A percentile compares a stretch with the other conserved stretches of the same genome.
These are phyloP conservation scores for Hemiprocne comata DNA, from an alignment of 2,113 vertebrate species.

Conservation along the genomic window DNA sequence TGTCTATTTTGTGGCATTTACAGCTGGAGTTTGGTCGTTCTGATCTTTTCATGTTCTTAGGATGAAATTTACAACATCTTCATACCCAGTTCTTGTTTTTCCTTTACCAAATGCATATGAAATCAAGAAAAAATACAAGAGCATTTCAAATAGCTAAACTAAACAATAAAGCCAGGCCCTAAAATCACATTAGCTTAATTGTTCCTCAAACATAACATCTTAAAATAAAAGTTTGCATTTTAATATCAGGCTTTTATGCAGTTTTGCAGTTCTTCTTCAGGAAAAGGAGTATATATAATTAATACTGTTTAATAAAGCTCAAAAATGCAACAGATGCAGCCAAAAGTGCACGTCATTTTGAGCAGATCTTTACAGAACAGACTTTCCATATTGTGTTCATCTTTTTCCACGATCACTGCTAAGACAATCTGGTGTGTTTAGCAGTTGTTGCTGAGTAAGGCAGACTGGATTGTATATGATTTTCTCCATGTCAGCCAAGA, in stretches of 20 bases:
- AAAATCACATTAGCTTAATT: background rate
- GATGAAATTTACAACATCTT: background rate
- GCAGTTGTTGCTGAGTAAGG: constrained; percentile 74
- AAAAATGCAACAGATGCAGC: constrained; percentile 73
- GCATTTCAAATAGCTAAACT: background rate
- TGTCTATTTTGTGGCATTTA: background rate
- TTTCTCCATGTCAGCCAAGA: constrained; percentile 70
- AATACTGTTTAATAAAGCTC: constrained; percentile 74
- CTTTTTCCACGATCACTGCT: constrained; percentile 68
- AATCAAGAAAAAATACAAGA: constrained; percentile 3
- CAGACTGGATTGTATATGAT: constrained; percentile 72
- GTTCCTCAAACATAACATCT: background rate
- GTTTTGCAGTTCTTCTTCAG: constrained; percentile 31
- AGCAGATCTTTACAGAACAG: constrained; percentile 74
- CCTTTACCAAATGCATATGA: background rate
- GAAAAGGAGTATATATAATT: constrained; percentile 57
- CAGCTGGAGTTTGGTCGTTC: background rate
- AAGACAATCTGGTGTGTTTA: constrained; percentile 72
- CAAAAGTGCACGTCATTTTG: constrained; percentile 71
- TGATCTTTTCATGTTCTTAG: background rate
- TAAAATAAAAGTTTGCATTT: constrained; percentile 14
- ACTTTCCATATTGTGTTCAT: constrained; percentile 76
- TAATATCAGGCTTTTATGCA: constrained; percentile 4
- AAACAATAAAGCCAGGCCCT: constrained; percentile 17
- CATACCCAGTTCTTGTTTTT: background rate